phyloP scores from a whole-genome alignment of 1,140 invertebrate genomes.

The Dendroctonus ponderosae region DNA sequence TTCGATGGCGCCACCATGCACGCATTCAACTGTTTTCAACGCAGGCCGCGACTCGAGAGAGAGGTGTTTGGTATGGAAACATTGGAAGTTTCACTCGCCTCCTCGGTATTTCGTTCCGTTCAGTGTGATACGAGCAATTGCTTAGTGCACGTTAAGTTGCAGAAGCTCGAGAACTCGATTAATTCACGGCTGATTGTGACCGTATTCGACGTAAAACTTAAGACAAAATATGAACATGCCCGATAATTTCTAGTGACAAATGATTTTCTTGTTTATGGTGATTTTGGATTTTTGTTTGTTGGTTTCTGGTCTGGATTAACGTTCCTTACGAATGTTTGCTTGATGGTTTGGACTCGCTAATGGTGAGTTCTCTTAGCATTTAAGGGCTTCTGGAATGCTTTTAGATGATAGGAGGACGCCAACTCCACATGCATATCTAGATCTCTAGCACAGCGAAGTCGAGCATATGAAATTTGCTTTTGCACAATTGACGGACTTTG shows the following conservation, averaged over 20 bases:
- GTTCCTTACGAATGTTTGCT: neutral
- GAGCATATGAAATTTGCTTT: too few species aligned
- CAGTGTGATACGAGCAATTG: conserved; percentile 23
- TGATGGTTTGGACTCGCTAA: neutral
- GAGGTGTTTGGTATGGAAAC: conserved; percentile 16
- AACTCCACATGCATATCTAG: too few species aligned
- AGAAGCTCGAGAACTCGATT: conserved; percentile 9
- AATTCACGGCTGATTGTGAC: neutral
- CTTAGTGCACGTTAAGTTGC: conserved; percentile 19
- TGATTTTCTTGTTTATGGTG: conserved; percentile 14
- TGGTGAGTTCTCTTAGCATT: conserved; percentile 8
- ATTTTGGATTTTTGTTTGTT: conserved; percentile 15
- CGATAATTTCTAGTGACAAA: conserved; percentile 1
- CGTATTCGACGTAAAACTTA: too few species aligned
- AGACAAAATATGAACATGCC: too few species aligned
- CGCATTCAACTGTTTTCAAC: conserved; percentile 27
- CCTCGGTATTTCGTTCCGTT: conserved; percentile 10
- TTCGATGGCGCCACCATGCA: conserved; percentile 20
- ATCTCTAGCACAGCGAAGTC: too few species aligned
- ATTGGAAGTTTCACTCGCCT: conserved; percentile 14
- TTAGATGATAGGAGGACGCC: neutral
- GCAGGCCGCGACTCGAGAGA: conserved; percentile 12
- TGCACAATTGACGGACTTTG: too few species aligned
- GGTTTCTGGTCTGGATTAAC: conserved; percentile 19
- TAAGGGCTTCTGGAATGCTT: neutral